Evolutionary conservation across 2,113 vertebrate genomes (phyloP).

Genomic region (Nyctibius bracteatus): DNA sequence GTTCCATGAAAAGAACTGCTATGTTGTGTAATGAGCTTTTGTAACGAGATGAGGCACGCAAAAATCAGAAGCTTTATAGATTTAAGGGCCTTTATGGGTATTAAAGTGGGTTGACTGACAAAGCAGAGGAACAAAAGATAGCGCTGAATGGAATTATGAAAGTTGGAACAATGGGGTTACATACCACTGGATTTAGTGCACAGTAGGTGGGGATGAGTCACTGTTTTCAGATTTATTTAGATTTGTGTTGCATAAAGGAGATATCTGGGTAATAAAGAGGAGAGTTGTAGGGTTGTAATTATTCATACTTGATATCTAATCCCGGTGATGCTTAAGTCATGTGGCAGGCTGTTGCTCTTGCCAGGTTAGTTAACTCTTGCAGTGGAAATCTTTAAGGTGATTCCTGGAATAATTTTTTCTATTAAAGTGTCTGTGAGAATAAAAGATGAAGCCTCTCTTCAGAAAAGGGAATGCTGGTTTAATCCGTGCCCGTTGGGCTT

Average conservation of each 20-base stretch:
- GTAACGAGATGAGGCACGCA: background rate
- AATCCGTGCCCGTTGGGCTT: background rate
- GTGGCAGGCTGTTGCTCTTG: background rate
- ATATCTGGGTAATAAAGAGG: background rate
- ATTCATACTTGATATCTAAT: background rate
- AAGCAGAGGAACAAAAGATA: slow-evolving; percentile 46
- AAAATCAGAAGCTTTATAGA: slow-evolving; percentile 45
- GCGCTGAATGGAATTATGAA: slow-evolving; percentile 14
- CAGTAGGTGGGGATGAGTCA: slow-evolving; percentile 32
- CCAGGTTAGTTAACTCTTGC: background rate
- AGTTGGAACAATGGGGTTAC: slow-evolving; percentile 28
- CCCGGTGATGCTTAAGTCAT: background rate
- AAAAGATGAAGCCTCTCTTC: background rate
- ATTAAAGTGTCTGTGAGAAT: background rate
- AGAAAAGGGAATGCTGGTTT: background rate
- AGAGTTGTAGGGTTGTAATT: background rate
- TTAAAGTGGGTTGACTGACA: slow-evolving; percentile 27
- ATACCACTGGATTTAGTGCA: background rate
- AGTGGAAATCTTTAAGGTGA: background rate
- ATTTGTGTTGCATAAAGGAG: slow-evolving; percentile 43
- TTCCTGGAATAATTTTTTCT: background rate
- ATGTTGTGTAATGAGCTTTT: slow-evolving; percentile 40
- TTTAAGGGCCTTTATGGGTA: slow-evolving; percentile 14
- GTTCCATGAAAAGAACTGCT: background rate
- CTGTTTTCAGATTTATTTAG: slow-evolving; percentile 27